These are phyloP conservation scores for Gracilinanus agilis DNA, from an alignment of 2,113 vertebrate species.

Conservation along the genomic window DNA sequence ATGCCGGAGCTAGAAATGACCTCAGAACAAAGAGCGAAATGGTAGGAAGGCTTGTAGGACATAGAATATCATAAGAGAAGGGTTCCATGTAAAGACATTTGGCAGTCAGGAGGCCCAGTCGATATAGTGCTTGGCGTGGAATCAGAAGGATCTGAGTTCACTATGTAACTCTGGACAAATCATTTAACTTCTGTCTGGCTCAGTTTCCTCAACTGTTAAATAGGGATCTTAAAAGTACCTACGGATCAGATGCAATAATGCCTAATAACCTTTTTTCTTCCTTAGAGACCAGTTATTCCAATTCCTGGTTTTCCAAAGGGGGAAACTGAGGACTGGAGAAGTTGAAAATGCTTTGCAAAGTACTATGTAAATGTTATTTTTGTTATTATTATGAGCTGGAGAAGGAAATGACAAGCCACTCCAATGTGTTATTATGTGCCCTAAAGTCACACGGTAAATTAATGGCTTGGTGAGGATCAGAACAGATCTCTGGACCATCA, in stretches of 20 bases:
- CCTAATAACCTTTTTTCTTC: background rate
- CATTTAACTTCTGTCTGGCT: background rate
- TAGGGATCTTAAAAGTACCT: background rate
- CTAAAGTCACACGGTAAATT: background rate
- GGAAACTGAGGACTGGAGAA: background rate
- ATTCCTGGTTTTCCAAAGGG: background rate
- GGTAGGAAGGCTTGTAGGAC: background rate
- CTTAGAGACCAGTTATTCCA: background rate
- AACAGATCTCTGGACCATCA: constrained; percentile 40
- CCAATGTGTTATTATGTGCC: too few relatives aligned
- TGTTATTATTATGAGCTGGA: background rate
- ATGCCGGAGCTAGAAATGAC: background rate
- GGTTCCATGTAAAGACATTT: background rate
- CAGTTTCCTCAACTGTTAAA: background rate
- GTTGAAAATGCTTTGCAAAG: background rate
- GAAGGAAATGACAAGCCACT: too few relatives aligned
- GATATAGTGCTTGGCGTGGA: background rate
- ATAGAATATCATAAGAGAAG: background rate
- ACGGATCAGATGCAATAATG: background rate
- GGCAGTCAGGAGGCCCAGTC: background rate
- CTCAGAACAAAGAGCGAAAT: background rate
- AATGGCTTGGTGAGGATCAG: constrained; percentile 49
- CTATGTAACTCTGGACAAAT: background rate
- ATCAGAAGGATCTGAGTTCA: background rate
- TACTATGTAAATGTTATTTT: background rate